Base-by-base conservation (phyloP, 2,797 vertebrate species). In the Mus spretus region DNA sequence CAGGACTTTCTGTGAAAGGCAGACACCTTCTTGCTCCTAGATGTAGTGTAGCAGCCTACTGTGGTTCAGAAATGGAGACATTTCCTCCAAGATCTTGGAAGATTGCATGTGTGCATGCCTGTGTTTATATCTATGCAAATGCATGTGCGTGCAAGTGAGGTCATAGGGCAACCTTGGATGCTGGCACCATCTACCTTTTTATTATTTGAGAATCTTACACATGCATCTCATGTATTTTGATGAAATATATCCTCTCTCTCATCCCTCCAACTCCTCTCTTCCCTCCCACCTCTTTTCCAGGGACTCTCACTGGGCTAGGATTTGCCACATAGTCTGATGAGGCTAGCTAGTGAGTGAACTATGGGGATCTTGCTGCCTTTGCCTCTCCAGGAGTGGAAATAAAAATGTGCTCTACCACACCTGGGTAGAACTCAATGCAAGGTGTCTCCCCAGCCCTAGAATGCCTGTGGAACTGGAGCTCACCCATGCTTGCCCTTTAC, bases 11-110 rank as follows among this genome's bases (percentile, higher is more conserved):
- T 2, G 4, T 15, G 3, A 6, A 17, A 61, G 26, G 14, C 37
- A 1, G 65, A 1, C 1, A 1, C n/a, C 53, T 20, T 57, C 4
- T 2, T 0, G 22, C n/a, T 67, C 22, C 3, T 0, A 0, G 77
- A 80, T 44, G 40, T 1, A 0, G 50, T 11, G 7, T 20, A 37
- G 13, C 3, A 53, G 34, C 47, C 10, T 70, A 34, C 20, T 86
- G 31, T 70, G 50, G 7, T 13, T 70, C 50, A 53, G 44, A 80
- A 81, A 82, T 14, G 1, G 6, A 53, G 84, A 70, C 31, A 2
- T 75, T 72, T 91, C 24, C 59, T 63, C 14, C 28, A 20, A 47
- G 37, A n/a, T 17, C 61, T 50, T 26, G 26, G 81, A 57, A 53
- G 28, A 24, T 1, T 61, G 55, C 34, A 34, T 75, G 50, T 44